phyloP scores from a whole-genome alignment of 1,140 invertebrate species.

The Bradysia coprophila region DNA sequence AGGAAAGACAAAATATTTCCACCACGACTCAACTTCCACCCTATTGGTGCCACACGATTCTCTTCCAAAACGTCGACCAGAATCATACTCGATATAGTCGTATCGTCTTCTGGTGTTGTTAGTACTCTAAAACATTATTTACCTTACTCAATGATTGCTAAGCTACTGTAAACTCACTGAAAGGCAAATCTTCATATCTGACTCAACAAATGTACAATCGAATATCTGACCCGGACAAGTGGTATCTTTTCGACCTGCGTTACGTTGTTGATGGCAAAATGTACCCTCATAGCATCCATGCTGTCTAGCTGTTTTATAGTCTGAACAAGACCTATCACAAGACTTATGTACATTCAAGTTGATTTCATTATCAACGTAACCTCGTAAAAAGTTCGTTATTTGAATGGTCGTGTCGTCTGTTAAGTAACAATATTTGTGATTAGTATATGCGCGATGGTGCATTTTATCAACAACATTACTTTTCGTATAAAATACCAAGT shows the following conservation, averaged over 20 bases:
- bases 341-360: not conserved
- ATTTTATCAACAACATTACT: no score
- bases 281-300: not conserved
- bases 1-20: not conserved
- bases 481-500: no score
- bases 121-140: not conserved
- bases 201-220: not conserved
- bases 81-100: not conserved
- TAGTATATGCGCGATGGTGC: no score
- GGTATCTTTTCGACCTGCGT: not conserved
- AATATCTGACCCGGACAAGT: not conserved
- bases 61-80: not conserved
- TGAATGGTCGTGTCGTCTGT: not conserved
- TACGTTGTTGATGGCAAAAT: not conserved
- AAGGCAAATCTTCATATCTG: not conserved
- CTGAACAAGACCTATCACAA: not conserved
- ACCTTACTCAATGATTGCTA: not conserved
- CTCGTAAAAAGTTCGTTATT: not conserved
- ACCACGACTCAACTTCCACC: not conserved
- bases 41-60: not conserved
- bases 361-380: not conserved
- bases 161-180: not conserved
- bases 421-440: no score
- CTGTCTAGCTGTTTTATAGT: not conserved
- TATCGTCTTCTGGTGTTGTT: not conserved